A percentile compares a stretch with the other conserved stretches of the same genome.
Evolutionary conservation across 2,888 invertebrate genomes (phyloP).

Genomic region (Atethmia centrago): DNA sequence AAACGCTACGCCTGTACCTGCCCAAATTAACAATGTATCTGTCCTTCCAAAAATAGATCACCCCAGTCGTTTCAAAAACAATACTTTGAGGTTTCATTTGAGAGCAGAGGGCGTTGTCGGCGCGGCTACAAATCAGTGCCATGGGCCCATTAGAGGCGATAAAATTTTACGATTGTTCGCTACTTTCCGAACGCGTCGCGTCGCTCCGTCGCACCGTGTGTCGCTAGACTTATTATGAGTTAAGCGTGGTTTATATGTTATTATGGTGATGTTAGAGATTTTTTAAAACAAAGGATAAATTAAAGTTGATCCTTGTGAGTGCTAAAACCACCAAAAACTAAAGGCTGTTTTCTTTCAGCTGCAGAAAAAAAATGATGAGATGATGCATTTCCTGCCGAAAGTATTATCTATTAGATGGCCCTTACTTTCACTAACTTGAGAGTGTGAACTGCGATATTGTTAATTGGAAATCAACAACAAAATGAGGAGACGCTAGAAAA

Average conservation of each 20-base stretch:
- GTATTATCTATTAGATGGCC: not conserved
- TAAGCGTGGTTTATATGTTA: slow-evolving; percentile 63
- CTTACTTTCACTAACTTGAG: not conserved
- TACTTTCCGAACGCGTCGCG: slow-evolving; percentile 78
- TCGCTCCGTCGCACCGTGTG: slow-evolving; percentile 68
- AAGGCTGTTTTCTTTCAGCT: not conserved
- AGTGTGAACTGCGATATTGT: not conserved
- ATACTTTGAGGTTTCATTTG: slow-evolving; percentile 70
- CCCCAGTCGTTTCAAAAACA: slow-evolving; percentile 62
- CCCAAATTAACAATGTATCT: slow-evolving; percentile 64
- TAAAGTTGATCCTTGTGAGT: not conserved
- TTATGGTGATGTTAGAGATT: not conserved
- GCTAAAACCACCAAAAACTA: not conserved
- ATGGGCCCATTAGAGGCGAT: slow-evolving; percentile 84
- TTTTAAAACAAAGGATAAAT: not conserved
- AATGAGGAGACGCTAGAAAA: not conserved
- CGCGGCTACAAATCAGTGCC: slow-evolving; percentile 81
- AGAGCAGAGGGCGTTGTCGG: slow-evolving; percentile 65
- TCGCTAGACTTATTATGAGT: slow-evolving; percentile 69
- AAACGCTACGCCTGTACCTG: slow-evolving; percentile 39
- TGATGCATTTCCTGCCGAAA: not conserved
- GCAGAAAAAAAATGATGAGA: too few relatives aligned
- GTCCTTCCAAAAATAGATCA: slow-evolving; percentile 62
- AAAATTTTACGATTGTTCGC: slow-evolving; percentile 86
- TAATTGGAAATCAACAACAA: not conserved